Base-by-base conservation (phyloP, 2,888 invertebrate species). In the Gastracanthus pulcherrimus region DNA sequence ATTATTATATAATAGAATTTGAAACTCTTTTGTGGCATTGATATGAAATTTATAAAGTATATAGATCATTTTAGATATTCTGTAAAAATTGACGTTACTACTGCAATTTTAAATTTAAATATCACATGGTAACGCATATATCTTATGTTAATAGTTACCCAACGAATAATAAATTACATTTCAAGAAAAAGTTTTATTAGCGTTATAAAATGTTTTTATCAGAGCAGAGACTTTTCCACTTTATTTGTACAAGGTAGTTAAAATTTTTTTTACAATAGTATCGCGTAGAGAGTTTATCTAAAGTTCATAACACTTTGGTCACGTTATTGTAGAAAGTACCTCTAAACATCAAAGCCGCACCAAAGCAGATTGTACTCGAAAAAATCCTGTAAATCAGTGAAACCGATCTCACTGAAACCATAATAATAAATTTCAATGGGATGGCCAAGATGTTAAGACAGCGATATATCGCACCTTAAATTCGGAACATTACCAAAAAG, bases 401-500 rank as follows among this genome's bases (percentile, higher is more conserved):
- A 66, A 66, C 66, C 66, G 66, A 66, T 62, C 36, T 34, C 62
- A 13, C 6, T n/a, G n/a, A 62, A 19, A 34, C 41, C 41, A 66
- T 66, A 66, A 66, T 66, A 26, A 51, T 48, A 48, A 51, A 3
- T 69, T 41, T 48, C 9, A 29, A 29, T 23, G 29, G 11, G 29
- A 9, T 16, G 0, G 48, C 29, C 7, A 16, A 23, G 23, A 23
- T 23, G 26, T 55, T 55, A 55, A 55, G 23, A 11, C 9, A 3
- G 11, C 55, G 64, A 23, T 19, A 29, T 6, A 26, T 23, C 66
- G 41, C 19, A 70, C 23, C 23, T 70, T 34, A 6, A 7, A 41
- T 41, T 26, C 16, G n/a, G 16, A 7, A 16, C 7, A 34, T 51
- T 11, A 26, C 9, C 13, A 34, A 67, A 62, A 62, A 36, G 34